Evolutionary conservation across 2,797 vertebrate genomes (phyloP).

Genomic region (Labeo calbasu): DNA sequence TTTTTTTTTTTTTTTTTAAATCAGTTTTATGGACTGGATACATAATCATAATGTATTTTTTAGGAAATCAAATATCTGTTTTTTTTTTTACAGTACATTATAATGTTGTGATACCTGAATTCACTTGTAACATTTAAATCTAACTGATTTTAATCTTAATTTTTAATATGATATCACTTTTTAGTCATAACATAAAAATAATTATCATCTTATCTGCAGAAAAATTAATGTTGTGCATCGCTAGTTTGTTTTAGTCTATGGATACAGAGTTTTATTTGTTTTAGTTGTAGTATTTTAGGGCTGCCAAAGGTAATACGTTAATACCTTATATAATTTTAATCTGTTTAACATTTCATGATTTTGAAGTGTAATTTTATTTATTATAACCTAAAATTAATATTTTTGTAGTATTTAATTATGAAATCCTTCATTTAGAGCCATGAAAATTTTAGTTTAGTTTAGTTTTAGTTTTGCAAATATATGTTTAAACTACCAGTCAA

Average conservation of each 20-base stretch:
- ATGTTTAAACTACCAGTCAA: no score
- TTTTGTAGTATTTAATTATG: neutral
- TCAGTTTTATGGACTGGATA: neutral
- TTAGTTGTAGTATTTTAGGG: neutral
- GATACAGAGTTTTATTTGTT: neutral
- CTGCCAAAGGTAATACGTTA: neutral
- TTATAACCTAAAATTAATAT: neutral
- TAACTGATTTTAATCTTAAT: neutral
- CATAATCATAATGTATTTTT: neutral
- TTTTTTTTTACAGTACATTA: neutral
- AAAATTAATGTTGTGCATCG: no score
- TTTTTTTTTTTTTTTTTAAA: neutral
- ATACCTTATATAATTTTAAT: neutral
- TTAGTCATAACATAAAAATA: neutral
- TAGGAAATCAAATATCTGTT: neutral
- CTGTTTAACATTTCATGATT: neutral
- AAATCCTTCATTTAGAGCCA: neutral
- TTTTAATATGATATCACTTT: neutral
- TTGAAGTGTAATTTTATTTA: neutral
- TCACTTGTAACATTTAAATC: neutral
- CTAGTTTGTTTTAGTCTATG: no score
- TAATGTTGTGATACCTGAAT: neutral
- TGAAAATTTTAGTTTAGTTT: neutral
- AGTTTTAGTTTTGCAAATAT: neutral
- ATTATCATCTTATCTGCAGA: no score